These are phyloP conservation scores for Pandemis heparana DNA, from an alignment of 2,888 invertebrate genomes.

Conservation along the genomic window DNA sequence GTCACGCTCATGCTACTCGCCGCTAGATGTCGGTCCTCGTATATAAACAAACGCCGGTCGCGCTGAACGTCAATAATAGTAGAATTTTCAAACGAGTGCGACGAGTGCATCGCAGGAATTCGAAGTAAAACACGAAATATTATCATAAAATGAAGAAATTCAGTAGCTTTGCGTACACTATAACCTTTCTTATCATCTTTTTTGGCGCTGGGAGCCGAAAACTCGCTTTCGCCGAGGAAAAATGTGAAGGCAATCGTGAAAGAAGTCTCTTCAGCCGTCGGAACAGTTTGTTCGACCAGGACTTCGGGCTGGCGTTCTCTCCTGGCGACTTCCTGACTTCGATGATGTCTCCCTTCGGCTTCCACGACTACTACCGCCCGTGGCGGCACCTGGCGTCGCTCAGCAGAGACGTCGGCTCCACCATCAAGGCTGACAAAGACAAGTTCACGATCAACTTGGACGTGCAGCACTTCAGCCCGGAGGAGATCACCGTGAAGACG, in stretches of 20 bases:
- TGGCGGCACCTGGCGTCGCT: slow-evolving; percentile 71
- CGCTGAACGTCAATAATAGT: slow-evolving; percentile 19
- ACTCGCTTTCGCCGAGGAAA: slow-evolving; percentile 32
- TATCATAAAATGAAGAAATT: slow-evolving; percentile 22
- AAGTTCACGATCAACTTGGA: slow-evolving; percentile 88
- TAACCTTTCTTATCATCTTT: slow-evolving; percentile 21
- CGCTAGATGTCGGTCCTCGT: slow-evolving; percentile 57
- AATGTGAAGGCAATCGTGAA: slow-evolving; percentile 44
- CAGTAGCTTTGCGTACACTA: slow-evolving; percentile 11
- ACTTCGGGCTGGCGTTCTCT: slow-evolving; percentile 74
- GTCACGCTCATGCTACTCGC: slow-evolving; percentile 51
- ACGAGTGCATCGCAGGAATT: background rate
- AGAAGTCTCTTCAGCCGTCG: slow-evolving; percentile 54
- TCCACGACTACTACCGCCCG: slow-evolving; percentile 66
- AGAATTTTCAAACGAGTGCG: slow-evolving; percentile 16
- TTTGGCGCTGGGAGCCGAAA: slow-evolving; percentile 19
- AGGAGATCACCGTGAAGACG: slow-evolving; percentile 90
- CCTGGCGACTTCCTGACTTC: slow-evolving; percentile 72
- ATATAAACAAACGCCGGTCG: slow-evolving; percentile 60
- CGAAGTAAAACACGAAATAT: background rate
- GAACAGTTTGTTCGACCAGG: slow-evolving; percentile 71
- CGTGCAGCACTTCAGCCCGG: slow-evolving; percentile 90
- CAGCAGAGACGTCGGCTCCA: slow-evolving; percentile 76
- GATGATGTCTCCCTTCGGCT: slow-evolving; percentile 57
- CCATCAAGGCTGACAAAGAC: slow-evolving; percentile 78